Evolutionary conservation across 2,888 invertebrate species (phyloP).

Genomic region (Drosophila antonietae): DNA sequence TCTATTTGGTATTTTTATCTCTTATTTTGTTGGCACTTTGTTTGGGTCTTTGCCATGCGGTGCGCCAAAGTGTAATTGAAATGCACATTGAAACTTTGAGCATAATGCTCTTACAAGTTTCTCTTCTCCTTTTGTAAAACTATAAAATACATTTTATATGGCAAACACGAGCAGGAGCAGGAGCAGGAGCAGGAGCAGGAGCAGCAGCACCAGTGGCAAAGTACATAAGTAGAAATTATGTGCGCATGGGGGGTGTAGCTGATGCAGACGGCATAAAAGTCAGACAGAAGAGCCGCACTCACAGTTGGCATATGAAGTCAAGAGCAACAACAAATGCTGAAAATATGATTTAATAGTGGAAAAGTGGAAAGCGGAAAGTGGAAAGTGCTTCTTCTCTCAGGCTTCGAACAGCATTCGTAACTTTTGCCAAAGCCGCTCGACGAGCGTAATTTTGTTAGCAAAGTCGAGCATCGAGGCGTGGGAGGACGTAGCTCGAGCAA

Average conservation of each 20-base stretch:
- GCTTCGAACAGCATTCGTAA: constrained; percentile 34
- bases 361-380: constrained; percentile 7
- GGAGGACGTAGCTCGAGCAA: constrained; percentile 1
- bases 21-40: constrained; percentile 44
- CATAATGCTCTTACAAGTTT: constrained; percentile 70
- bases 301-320: constrained; percentile 31
- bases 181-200: not conserved
- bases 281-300: constrained; percentile 31
- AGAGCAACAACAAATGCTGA: constrained; percentile 35
- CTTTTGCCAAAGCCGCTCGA: constrained; percentile 46
- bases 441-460: constrained; percentile 62
- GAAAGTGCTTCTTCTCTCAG: constrained; percentile 53
- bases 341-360: constrained; percentile 71
- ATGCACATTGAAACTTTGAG: constrained; percentile 75
- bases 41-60: constrained; percentile 37
- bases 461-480: constrained; percentile 11
- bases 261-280: constrained; percentile 71
- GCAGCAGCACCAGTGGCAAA: constrained; percentile 32
- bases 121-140: constrained; percentile 44
- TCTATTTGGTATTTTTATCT: constrained; percentile 27
- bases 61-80: constrained; percentile 69
- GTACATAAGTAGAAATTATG: constrained; percentile 74
- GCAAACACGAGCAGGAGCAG: constrained; percentile 7
- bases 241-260: constrained; percentile 61
- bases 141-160: constrained; percentile 71